phyloP scores from a whole-genome alignment of 2,888 invertebrate genomes.

The Lydus trimaculatus region DNA sequence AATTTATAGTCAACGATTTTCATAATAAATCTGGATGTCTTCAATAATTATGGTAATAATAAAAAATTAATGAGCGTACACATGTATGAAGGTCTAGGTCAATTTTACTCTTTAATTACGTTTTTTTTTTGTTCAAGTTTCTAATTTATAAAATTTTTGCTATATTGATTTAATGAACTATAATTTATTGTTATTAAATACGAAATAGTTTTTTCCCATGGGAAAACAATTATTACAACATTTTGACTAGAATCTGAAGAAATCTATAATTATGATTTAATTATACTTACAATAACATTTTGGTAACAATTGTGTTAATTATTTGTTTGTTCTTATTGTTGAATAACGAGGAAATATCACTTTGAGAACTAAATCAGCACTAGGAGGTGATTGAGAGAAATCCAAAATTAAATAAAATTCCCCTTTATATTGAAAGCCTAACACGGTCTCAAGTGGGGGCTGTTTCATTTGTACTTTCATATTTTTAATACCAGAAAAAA shows the following conservation, averaged over 20 bases:
- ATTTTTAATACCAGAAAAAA: neutral
- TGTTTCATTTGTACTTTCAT: conserved; percentile 1
- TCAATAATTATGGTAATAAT: too few relatives aligned
- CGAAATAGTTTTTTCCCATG: neutral
- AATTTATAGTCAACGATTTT: too few relatives aligned
- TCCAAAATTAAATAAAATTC: conserved; percentile 5
- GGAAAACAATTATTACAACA: neutral
- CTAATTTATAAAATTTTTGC: too few relatives aligned
- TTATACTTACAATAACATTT: conserved; percentile 7
- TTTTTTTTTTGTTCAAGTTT: too few relatives aligned
- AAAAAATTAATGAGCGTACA: too few relatives aligned
- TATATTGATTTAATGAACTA: neutral
- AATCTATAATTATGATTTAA: neutral
- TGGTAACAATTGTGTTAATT: neutral
- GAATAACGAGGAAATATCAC: neutral
- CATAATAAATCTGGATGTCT: too few relatives aligned
- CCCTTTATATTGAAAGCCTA: conserved; percentile 1
- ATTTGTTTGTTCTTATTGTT: neutral
- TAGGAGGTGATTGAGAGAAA: neutral
- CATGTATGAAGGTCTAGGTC: too few relatives aligned
- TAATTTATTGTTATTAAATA: neutral
- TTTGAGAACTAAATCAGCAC: neutral
- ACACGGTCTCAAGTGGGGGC: neutral
- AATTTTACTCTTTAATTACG: too few relatives aligned
- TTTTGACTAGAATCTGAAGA: too few relatives aligned